Evolutionary conservation across 2,797 vertebrate genomes (phyloP).

Genomic region (Rhinichthys osculus): DNA sequence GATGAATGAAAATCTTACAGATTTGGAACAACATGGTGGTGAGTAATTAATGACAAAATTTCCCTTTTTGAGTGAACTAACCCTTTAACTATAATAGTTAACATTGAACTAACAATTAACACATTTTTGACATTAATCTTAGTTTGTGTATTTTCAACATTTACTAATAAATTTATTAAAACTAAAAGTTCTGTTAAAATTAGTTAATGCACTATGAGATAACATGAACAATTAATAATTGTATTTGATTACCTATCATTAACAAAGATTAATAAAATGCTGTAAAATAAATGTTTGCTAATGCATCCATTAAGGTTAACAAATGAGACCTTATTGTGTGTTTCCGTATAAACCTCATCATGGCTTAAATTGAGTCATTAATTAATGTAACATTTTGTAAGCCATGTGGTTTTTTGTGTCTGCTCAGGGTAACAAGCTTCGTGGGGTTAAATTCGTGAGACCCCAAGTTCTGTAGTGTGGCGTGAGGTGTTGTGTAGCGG

Average conservation of each 20-base stretch:
- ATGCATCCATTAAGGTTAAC: background rate
- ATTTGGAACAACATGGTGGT: too few relatives aligned
- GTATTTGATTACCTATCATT: background rate
- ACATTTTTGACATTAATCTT: background rate
- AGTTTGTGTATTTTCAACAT: background rate
- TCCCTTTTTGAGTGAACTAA: too few relatives aligned
- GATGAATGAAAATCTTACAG: background rate
- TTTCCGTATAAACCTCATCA: background rate
- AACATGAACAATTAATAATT: background rate
- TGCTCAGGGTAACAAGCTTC: slow-evolving; percentile 64
- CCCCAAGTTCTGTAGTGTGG: slow-evolving; percentile 62
- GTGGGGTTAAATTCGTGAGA: slow-evolving; percentile 74
- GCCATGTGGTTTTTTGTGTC: background rate
- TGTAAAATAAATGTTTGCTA: background rate
- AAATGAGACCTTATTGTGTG: background rate
- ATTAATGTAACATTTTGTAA: background rate
- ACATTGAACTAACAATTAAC: background rate
- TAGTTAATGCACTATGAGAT: background rate
- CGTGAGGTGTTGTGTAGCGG: slow-evolving; percentile 67
- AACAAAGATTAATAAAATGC: background rate
- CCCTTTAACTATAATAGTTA: background rate
- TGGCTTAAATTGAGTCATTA: background rate
- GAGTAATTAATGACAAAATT: too few relatives aligned
- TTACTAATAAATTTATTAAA: background rate
- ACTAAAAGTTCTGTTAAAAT: background rate